A percentile compares a stretch with the other conserved stretches of the same genome.
Evolutionary conservation across 2,113 vertebrate species (phyloP).

Genomic region (Albula goreensis): DNA sequence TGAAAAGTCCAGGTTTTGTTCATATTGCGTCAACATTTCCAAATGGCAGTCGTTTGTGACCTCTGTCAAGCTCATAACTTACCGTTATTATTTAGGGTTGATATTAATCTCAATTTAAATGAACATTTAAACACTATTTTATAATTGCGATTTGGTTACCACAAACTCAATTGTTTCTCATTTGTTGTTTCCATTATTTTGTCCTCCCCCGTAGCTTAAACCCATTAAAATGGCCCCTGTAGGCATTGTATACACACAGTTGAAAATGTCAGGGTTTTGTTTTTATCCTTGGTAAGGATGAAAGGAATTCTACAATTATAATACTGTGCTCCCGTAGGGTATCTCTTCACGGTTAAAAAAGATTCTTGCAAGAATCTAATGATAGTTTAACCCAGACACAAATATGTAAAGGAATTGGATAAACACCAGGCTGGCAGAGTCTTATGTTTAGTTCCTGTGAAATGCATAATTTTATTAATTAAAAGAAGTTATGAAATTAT

Average conservation of each 20-base stretch:
- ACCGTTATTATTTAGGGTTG: too few relatives aligned
- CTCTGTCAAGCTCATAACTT: too few relatives aligned
- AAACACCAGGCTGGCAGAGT: not conserved
- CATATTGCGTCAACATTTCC: too few relatives aligned
- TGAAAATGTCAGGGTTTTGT: not conserved
- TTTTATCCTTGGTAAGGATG: not conserved
- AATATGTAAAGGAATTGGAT: not conserved
- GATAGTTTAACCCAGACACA: not conserved
- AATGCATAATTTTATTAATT: not conserved
- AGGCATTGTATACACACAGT: constrained; percentile 26
- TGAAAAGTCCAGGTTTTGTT: too few relatives aligned
- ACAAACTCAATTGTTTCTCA: too few relatives aligned
- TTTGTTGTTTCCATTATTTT: too few relatives aligned
- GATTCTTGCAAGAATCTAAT: not conserved
- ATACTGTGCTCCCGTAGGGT: not conserved
- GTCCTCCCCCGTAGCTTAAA: too few relatives aligned
- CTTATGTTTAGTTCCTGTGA: not conserved
- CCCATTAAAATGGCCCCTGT: constrained; percentile 44
- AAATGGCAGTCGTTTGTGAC: too few relatives aligned
- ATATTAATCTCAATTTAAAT: too few relatives aligned
- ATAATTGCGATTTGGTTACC: too few relatives aligned
- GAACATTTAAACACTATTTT: too few relatives aligned
- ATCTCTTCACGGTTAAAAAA: not conserved
- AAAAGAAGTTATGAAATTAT: not conserved
- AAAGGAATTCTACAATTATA: not conserved